Base-by-base conservation (phyloP, 2,113 vertebrate genomes). In the Gadus chalcogrammus region DNA sequence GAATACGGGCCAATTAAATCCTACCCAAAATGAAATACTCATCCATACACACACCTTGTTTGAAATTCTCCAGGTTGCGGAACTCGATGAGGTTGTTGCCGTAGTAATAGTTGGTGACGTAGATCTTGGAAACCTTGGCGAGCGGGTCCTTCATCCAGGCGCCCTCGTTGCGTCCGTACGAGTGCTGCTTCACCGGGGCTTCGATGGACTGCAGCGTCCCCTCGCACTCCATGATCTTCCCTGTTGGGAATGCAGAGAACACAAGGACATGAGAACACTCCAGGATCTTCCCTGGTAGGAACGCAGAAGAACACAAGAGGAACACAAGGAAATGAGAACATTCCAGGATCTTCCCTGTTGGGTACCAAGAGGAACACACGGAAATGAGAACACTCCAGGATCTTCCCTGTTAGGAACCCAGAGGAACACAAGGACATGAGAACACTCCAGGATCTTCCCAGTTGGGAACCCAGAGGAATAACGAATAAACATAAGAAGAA, bases 61-160 rank as follows among this genome's bases (percentile, higher is more conserved):
- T 96, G 85, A 99, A 99, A 87, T 92, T 99, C 11, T 98, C 97
- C 67, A 99, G 91, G 87, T 95, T 98, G 68, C 97, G 92, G 82
- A 99, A 99, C 88, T 99, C 97, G 77, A 99, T 94, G 65, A 99
- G 90, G 81, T 92, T 97, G 91, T 98, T 99, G 27, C 97, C 97
- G 0, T 99, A 99, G 86, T 99, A 98, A 84, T 99, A 99, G 88
- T 99, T 99, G 69, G 97, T 99, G 80, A 99, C 91, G 0, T 97
- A 99, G 91, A 99, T 96, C 75, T 94, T 95, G 76, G 92, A 93
- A 6, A 98, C 96, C 79, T 87, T 94, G n/a, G 95, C 94, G 0
- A 89, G 69, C 0, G 97, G 97, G 81, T 99, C 97, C 88, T 99
- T 99, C 97, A 99, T 98, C 97, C 97, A 99, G 61, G 97, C 96